Base-by-base conservation (phyloP, 1,140 invertebrate genomes). In the Drosophila lowei region DNA sequence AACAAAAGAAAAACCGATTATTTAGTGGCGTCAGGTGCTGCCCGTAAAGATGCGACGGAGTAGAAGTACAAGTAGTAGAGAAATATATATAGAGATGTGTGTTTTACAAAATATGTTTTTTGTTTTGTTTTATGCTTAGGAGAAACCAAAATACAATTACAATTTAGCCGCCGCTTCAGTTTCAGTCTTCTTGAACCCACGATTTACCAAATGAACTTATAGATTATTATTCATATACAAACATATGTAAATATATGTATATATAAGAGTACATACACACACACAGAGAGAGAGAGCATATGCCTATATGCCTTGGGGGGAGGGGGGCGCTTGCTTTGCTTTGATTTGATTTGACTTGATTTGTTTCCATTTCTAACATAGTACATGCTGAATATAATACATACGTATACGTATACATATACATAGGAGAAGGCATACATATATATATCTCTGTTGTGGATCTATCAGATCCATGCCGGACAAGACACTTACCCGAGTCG, bases 1-100 rank as follows among this genome's bases (percentile, higher is more conserved):
- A 90, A 90, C 89, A 90, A 89, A 90, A 89, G 89, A 90, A 90
- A 86, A 88, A 89, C 84, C 84, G 84, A 89, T 89, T 89, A 89
- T 89, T 89, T 89, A 89, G 81, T 89, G 88, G 68, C 79, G 85
- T 89, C 84, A 84, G 63, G 67, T 85, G 76, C 85, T 84, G 79
- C 77, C 79, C 84, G 71, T 85, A 61, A 64, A 79, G 88, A 90
- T 77, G 77, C 80, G 85, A 89, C 80, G 70, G 66, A 85, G 79
- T 89, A 85, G 77, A 75, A 74, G 72, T 74, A 74, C 60, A 72
- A 77, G 64, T 68, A 71, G 63, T 73, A 73, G 70, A 70, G 74
- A 58, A 42, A 54, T 62, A 42, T 64, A 64, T 86, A 71, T 18
- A 80, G 65, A 64, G 57, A 80, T 85, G 81, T 81, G 81, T 80